phyloP scores from a whole-genome alignment of 1,140 invertebrate genomes.

The Homarus americanus region DNA sequence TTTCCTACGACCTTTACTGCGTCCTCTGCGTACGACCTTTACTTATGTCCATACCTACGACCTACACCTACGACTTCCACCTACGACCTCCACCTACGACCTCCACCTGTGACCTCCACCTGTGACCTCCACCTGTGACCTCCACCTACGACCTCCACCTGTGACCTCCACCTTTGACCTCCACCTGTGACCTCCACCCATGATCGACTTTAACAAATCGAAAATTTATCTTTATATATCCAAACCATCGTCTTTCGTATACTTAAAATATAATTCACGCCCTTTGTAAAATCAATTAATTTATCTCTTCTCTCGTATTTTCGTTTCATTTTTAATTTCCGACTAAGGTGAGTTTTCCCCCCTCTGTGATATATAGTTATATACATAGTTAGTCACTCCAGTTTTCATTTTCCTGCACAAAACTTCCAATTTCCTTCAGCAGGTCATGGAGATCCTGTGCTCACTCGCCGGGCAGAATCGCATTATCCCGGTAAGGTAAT shows the following conservation, averaged over 20 bases:
- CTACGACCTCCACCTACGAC: no score
- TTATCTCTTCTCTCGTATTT: no score
- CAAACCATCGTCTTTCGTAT: background rate
- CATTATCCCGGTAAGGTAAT: background rate
- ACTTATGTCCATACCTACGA: background rate
- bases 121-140: no score
- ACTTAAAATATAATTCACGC: background rate
- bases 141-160: no score
- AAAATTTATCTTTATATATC: background rate
- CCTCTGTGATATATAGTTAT: no score
- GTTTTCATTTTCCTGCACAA: background rate
- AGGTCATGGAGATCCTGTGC: background rate
- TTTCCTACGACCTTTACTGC: background rate
- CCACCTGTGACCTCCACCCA: no score
- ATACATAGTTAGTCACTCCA: background rate
- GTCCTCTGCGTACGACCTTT: background rate
- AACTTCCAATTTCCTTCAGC: slow-evolving; percentile 16
- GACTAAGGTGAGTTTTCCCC: no score
- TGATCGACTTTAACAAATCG: background rate
- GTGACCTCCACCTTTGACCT: no score
- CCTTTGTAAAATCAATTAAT: no score
- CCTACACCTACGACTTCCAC: background rate
- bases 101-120: no score
- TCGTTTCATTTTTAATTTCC: no score
- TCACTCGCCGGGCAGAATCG: background rate